These are phyloP conservation scores for Heliconius erato DNA, from an alignment of 2,888 invertebrate genomes.

Conservation along the genomic window DNA sequence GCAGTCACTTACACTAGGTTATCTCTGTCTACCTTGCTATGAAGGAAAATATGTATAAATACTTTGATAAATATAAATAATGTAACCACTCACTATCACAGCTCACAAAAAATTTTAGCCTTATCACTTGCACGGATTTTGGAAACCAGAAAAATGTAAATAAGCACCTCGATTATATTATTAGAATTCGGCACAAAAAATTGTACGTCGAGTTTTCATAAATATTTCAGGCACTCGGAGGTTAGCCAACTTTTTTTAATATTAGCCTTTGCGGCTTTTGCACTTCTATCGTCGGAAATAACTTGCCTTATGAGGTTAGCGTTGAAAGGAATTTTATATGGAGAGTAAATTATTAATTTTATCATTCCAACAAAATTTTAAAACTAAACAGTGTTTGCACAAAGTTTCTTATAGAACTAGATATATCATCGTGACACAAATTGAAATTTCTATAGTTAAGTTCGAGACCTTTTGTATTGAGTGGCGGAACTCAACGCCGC, in stretches of 20 bases:
- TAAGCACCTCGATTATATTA: background rate
- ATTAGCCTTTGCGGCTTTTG: slow-evolving; percentile 25
- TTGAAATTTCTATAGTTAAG: background rate
- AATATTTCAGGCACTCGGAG: slow-evolving; percentile 29
- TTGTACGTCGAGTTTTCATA: slow-evolving; percentile 13
- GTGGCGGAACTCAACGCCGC: too few relatives aligned
- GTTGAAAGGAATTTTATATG: slow-evolving; percentile 27
- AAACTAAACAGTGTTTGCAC: background rate
- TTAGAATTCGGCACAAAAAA: slow-evolving; percentile 20
- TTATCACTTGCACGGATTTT: background rate
- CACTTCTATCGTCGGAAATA: slow-evolving; percentile 27
- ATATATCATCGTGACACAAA: background rate
- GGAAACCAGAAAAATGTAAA: background rate
- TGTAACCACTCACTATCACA: too few relatives aligned
- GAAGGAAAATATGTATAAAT: too few relatives aligned
- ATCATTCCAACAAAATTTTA: slow-evolving; percentile 8
- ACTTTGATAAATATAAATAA: too few relatives aligned
- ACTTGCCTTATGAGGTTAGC: slow-evolving; percentile 17
- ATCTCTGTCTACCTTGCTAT: too few relatives aligned
- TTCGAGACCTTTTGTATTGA: background rate
- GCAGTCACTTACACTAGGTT: too few relatives aligned
- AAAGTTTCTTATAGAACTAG: background rate
- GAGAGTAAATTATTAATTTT: slow-evolving; percentile 1
- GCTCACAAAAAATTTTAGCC: background rate
- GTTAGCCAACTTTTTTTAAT: slow-evolving; percentile 30